Evolutionary conservation across 2,113 vertebrate species (phyloP).

Genomic region (Pelecanoides urinatrix): DNA sequence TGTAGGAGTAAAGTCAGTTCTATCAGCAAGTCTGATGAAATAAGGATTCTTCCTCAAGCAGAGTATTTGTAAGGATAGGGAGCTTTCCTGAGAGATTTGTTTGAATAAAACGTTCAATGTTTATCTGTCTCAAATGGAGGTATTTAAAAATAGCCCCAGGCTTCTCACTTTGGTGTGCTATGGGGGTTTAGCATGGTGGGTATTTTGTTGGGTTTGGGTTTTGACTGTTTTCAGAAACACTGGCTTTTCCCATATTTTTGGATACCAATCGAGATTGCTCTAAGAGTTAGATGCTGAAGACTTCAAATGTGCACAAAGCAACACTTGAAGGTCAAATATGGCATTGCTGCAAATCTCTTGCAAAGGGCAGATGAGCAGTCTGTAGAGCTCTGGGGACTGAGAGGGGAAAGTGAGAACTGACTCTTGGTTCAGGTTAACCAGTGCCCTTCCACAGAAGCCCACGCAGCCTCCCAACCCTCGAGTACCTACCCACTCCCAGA

Average conservation of each 20-base stretch:
- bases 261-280: neutral
- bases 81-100: neutral
- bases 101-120: neutral
- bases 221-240: neutral
- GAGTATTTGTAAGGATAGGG: neutral
- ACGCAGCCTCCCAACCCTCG: neutral
- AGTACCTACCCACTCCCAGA: fast-evolving
- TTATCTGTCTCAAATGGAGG: neutral
- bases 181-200: fast-evolving
- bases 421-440: neutral
- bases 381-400: neutral
- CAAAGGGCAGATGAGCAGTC: neutral
- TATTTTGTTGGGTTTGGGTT: neutral
- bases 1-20: neutral
- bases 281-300: neutral
- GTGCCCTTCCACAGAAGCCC: neutral
- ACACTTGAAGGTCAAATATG: neutral
- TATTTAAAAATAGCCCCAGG: neutral
- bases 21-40: neutral
- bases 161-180: neutral
- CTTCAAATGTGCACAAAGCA: neutral
- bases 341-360: neutral
- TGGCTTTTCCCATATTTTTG: neutral
- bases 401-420: neutral
- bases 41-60: neutral